Evolutionary conservation across 2,888 invertebrate genomes (phyloP).

Genomic region (Chesias legatella): DNA sequence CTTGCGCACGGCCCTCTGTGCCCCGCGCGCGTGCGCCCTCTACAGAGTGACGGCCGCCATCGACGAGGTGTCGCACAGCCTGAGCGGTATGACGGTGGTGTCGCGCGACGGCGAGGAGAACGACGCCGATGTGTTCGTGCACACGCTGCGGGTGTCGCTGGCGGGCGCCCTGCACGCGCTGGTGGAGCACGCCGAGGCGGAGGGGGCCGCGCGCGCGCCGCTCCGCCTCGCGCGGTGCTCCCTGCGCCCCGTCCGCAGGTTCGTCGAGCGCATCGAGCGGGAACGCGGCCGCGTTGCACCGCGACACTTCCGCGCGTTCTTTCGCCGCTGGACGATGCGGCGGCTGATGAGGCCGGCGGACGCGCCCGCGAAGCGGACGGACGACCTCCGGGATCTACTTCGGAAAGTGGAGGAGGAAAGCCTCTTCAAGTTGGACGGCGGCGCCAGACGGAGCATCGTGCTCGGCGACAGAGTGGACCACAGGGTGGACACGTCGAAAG

Average conservation of each 20-base stretch:
- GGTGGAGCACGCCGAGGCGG: not conserved
- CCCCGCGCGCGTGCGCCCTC: slow-evolving; percentile 5
- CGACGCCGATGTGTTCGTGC: slow-evolving; percentile 16
- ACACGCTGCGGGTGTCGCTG: slow-evolving; percentile 11
- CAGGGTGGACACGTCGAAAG: not conserved
- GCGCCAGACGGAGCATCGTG: not conserved
- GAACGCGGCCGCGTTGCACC: slow-evolving; percentile 6
- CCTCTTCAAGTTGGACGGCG: not conserved
- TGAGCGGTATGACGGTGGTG: slow-evolving; percentile 12
- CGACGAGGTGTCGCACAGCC: not conserved
- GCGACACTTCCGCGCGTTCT: slow-evolving; percentile 1
- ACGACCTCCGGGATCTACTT: slow-evolving; percentile 8
- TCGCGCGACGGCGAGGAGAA: slow-evolving; percentile 10
- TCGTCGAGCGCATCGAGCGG: slow-evolving; percentile 9
- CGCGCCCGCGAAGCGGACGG: not conserved
- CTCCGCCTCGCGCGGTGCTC: slow-evolving; percentile 8
- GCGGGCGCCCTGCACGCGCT: slow-evolving; percentile 9
- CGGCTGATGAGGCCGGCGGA: slow-evolving; percentile 4
- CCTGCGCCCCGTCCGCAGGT: slow-evolving; percentile 12
- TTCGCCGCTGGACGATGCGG: slow-evolving; percentile 13
- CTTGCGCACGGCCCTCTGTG: slow-evolving; percentile 1
- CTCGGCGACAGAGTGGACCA: slow-evolving; percentile 2
- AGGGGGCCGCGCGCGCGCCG: slow-evolving; percentile 4
- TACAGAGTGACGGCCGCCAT: slow-evolving; percentile 1
- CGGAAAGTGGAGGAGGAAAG: slow-evolving; percentile 2